These are phyloP conservation scores for Thaumatotibia leucotreta DNA, from an alignment of 1,140 invertebrate species.

Conservation along the genomic window DNA sequence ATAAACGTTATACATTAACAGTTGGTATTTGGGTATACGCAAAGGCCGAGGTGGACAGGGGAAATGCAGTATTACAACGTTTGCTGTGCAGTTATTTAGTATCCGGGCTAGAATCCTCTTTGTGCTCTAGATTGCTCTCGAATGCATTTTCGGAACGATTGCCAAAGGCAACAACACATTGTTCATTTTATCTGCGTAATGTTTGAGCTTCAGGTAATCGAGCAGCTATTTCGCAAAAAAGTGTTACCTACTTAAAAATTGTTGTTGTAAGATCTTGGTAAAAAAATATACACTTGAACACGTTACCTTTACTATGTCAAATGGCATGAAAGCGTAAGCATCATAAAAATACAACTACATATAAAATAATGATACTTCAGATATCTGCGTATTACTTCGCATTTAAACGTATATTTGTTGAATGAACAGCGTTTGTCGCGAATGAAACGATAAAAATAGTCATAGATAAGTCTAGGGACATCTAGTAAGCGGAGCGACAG, in stretches of 20 bases:
- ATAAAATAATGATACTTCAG: background rate
- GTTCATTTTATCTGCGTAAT: background rate
- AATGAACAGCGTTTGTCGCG: background rate
- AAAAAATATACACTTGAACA: background rate
- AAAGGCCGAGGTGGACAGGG: slow-evolving; percentile 3
- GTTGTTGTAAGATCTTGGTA: background rate
- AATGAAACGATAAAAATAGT: background rate
- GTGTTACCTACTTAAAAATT: background rate
- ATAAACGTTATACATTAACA: slow-evolving; percentile 66
- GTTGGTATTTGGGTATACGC: slow-evolving; percentile 35
- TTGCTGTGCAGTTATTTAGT: background rate
- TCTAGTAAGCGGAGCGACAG: background rate
- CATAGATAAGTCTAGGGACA: background rate
- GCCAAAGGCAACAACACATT: background rate
- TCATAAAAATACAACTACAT: background rate
- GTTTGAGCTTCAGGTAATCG: background rate
- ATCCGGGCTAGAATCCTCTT: background rate
- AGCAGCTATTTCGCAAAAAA: background rate
- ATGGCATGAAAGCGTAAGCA: background rate
- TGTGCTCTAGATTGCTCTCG: background rate
- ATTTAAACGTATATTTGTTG: background rate
- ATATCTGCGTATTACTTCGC: background rate
- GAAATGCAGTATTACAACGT: background rate
- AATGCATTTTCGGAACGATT: background rate
- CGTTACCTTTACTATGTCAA: background rate